Conservation (phyloP, 1,140 invertebrate species). For the Palaemon carinicauda region DNA sequence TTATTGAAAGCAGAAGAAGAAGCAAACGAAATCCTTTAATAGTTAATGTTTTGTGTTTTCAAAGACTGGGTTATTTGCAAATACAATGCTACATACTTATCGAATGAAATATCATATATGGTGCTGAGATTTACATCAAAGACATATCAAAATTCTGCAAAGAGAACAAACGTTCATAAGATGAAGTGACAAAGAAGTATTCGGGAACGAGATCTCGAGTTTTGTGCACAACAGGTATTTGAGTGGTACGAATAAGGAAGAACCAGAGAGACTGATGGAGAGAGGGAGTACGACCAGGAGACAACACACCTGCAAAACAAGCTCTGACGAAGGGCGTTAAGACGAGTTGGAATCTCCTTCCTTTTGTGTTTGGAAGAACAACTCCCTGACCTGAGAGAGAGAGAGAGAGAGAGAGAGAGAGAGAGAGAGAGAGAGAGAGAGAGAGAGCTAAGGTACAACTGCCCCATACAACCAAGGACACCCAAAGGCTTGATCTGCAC, state of each 20-base stretch:
- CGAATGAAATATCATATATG: too few species aligned
- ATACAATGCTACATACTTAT: too few species aligned
- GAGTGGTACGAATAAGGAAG: not conserved
- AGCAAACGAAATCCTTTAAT: too few species aligned
- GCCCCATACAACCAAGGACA: constrained; percentile 20
- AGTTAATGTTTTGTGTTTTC: too few species aligned
- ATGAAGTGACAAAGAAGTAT: not conserved
- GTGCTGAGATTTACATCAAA: too few species aligned
- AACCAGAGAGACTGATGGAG: not conserved
- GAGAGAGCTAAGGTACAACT: constrained; percentile 2
- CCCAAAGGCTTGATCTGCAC: constrained; percentile 37
- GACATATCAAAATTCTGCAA: too few species aligned
- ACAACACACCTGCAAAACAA: not conserved
- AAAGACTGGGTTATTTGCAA: too few species aligned
- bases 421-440: not conserved
- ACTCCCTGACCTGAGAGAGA: not conserved
- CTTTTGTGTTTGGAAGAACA: too few species aligned
- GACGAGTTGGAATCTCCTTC: too few species aligned
- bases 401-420: not conserved
- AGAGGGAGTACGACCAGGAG: not conserved
- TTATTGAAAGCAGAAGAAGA: too few species aligned
- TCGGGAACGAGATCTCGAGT: not conserved
- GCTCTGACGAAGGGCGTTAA: not conserved
- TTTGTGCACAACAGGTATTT: too few species aligned
- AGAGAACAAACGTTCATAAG: not conserved